Base-by-base conservation (phyloP, 2,797 vertebrate genomes). In the Cyclopterus lumpus region DNA sequence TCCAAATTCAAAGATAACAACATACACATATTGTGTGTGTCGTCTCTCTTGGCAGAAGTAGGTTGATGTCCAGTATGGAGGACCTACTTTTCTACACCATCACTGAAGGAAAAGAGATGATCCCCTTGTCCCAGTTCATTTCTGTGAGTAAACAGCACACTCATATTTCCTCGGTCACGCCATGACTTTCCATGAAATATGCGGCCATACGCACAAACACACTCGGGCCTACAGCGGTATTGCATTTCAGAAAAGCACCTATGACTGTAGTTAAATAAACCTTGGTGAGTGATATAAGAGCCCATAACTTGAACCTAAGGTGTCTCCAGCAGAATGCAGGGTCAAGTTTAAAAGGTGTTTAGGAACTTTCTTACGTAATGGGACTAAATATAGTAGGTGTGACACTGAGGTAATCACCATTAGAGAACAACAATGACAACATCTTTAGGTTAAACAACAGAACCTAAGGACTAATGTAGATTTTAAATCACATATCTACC, bases 71-170 rank as follows among this genome's bases (percentile, higher is more conserved):
- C 65, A 93, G 91, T n/a, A 94, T 97, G 74, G 96, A 96, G 66
- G 96, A 97, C 67, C 87, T 97, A 62, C 95, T 98, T 74, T 98
- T 97, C 93, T 97, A 97, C 93, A 96, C 96, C 63, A 94, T 98
- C 86, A 96, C 96, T 1, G 95, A 97, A 70, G 97, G 96, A 87
- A 93, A 97, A 80, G 95, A 97, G 53, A 92, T 79, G 48, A 96
- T 97, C 76, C 94, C 96, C 40, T 84, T 97, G 73, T 92, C 95
- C 57, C 96, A 95, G 77, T 98, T 98, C 88, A 95, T 95, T 66
- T 92, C 92, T 79, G 96, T 97, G 90, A 95, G 96, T 94, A 69
- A 40, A 55, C 75, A 72, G 44, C 67, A 68, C 38, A 38, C 26
- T 73, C 62, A 73, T 58, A 36, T 44, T 46, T 60, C 15, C 22